Conservation (phyloP, 2,113 vertebrate species). For the Pungitius pungitius region DNA sequence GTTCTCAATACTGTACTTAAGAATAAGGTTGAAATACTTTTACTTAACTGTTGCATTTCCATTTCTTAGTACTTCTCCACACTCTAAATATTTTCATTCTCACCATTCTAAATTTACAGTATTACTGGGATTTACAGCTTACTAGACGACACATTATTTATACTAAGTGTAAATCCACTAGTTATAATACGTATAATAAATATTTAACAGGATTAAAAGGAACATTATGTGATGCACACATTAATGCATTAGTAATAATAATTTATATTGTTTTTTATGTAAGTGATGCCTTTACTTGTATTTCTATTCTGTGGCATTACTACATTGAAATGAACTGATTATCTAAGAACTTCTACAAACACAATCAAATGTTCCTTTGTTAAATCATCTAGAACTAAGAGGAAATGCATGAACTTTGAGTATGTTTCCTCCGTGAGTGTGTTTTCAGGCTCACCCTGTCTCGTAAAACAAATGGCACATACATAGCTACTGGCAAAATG, state of each 20-base stretch:
- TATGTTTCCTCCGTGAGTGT: neutral
- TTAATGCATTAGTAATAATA: neutral
- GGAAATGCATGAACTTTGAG: neutral
- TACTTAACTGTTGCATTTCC: too few relatives aligned
- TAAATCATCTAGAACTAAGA: neutral
- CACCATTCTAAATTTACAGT: neutral
- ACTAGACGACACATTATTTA: neutral
- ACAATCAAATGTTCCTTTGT: neutral
- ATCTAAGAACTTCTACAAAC: neutral
- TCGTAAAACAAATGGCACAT: slow-evolving; percentile 37
- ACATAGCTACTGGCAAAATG: slow-evolving; percentile 38
- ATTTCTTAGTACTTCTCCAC: neutral
- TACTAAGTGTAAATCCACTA: neutral
- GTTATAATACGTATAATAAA: neutral
- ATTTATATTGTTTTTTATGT: neutral
- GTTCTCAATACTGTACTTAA: too few relatives aligned
- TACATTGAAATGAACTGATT: neutral
- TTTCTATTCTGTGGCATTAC: neutral
- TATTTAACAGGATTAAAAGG: neutral
- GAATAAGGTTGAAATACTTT: too few relatives aligned
- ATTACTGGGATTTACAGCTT: neutral
- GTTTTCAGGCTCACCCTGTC: slow-evolving; percentile 24
- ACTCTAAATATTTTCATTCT: neutral
- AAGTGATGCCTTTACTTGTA: neutral
- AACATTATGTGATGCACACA: neutral